phyloP scores from a whole-genome alignment of 2,797 vertebrate genomes.

The Chaenodraco wilsoni region DNA sequence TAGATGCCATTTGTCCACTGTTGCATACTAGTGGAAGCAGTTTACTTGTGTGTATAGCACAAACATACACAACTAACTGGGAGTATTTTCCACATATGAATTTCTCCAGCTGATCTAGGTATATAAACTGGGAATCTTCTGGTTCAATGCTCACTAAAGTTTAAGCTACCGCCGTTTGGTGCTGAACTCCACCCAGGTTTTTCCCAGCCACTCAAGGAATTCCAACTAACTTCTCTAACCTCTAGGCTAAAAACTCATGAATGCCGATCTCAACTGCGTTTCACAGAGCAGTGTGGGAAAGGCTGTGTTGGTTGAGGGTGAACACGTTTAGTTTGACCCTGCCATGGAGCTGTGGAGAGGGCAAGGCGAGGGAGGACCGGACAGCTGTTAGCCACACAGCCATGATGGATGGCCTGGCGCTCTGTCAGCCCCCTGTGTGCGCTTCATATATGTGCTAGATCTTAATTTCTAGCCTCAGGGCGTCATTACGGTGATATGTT shows the following conservation, averaged over 20 bases:
- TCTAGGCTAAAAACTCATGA: constrained; percentile 5
- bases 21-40: neutral
- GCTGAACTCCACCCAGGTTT: constrained; percentile 12
- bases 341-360: constrained; percentile 43
- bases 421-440: constrained; percentile 42
- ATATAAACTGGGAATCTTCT: constrained; percentile 9
- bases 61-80: neutral
- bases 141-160: neutral
- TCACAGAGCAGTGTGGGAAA: constrained; percentile 57
- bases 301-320: constrained; percentile 26
- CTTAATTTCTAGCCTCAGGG: constrained; percentile 49
- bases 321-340: constrained; percentile 63
- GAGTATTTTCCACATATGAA: neutral
- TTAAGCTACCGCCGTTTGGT: constrained; percentile 21
- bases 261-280: constrained; percentile 12
- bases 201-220: constrained; percentile 26
- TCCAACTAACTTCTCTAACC: constrained; percentile 19
- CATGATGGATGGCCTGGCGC: constrained; percentile 63
- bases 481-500: constrained; percentile 54
- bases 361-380: constrained; percentile 30
- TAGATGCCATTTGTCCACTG: too few species aligned
- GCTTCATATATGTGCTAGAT: constrained; percentile 56
- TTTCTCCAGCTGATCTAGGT: constrained; percentile 7
- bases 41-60: neutral
- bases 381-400: constrained; percentile 71